Evolutionary conservation across 2,113 vertebrate species (phyloP), one percentile per base, ranked within the genome.

Genomic region (Channa maculata): DNA sequence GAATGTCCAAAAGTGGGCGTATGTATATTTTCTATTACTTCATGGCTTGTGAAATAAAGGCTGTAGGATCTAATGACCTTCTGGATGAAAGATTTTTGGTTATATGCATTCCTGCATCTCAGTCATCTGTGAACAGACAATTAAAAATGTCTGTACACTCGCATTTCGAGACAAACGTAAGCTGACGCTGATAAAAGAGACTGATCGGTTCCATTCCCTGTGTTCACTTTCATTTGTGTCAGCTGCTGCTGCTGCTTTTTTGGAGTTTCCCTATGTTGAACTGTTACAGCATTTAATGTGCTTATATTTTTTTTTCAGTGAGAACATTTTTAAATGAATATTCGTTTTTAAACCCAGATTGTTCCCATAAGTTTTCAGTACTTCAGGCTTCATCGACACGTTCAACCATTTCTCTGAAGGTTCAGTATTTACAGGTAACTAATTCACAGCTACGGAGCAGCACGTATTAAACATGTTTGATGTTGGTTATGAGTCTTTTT

Each of bases 101-200:
- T 79, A 60, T 68, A 87, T 43, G 55, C 73, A 3, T 83, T 89
- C 77, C 86, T 84, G 79, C 62, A 72, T 83, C 65, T 80, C 71
- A 77, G 52, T 80, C 79, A 46, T 79, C 69, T 74, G 84, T 64
- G 71, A 71, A 41, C 6, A 83, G 65, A 55, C 69, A 72, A 65
- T 83, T 69, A 46, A 55, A 77, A 72, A 80, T 34, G 46, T 63
- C 37, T 83, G 71, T 83, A 61, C 51, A 63, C 1, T 59, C 64
- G 36, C 60, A 66, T 46, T 46, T 69, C 12, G 14, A 8, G 41
- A 75, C 15, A 60, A 63, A 34, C 65, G 53, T 33, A 15, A 54
- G 41, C 53, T 68, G 12, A 71, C 34, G 65, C 11, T 69, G 71
- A 76, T 41, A 64, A 76, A 78, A 62, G 70, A 64, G 14, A 34